Evolutionary conservation across 2,888 invertebrate species (phyloP), one percentile per base, ranked within the genome.

Genomic region (Epirrhoe alternata): DNA sequence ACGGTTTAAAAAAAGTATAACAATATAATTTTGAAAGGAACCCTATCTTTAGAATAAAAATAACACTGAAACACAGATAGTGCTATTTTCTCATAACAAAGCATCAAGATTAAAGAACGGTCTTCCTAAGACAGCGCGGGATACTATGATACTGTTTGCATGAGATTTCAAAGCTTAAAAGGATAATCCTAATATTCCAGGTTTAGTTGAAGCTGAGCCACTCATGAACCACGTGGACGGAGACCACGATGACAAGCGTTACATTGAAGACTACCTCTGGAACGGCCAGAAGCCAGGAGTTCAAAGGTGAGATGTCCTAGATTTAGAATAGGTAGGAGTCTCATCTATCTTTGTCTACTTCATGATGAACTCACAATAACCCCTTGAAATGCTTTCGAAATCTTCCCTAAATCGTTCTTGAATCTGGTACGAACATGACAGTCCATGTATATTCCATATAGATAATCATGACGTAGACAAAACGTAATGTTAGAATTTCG

Each of bases 191-290:
- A 61, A 31, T 42, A 59, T 91, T 92, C 76, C 92, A 93, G 94
- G 94, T 81, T 94, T 93, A 73, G 94, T 95, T 77, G 97, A 97
- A 91, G 94, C 96, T 80, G 96, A 96, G 87, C 97, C 97, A 14
- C 93, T 97, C 75, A 96, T 96, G 89, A 95, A 95, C 85, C 95
- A 95, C 86, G 91, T 94, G 70, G 95, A 95, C 70, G 90, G 89
- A 33, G 94, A 95, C 74, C 91, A 90, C 71, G 89, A 93, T 33
- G 90, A 92, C 61, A 93, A 93, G 76, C 85, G 89, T 65, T 93
- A 92, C 83, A 92, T 92, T 72, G 94, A 93, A 72, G 93, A 94
- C 71, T 94, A 93, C 71, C 85, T 92, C 47, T 92, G 92, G 90
- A 92, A 93, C 55, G 93, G 92, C 6, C 92, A 93, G 81, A 93